Evolutionary conservation across 1,140 invertebrate genomes (phyloP), one percentile per base, ranked within the genome.

Genomic region (Zelostemma sp.): DNA sequence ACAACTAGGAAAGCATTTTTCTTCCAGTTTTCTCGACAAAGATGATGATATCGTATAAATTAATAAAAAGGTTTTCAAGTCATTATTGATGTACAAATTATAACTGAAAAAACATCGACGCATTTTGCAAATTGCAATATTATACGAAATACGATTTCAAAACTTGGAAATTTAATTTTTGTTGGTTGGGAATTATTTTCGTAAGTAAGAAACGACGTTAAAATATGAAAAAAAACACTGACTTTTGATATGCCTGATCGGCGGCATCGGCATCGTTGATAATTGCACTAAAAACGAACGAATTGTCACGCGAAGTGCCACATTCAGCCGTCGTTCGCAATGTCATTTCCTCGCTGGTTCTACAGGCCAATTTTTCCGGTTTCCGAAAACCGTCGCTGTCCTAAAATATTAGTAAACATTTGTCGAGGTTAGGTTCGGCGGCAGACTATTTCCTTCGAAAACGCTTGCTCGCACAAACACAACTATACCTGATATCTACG

Each of bases 161-260:
- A 43, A 54, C 21, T 28, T 14, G 14, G 31, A 21, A 12, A 35
- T 4, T 16, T 19, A 1, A 28, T 28, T 16, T 8, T 6, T 11
- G 46, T 45, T 51, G 21, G 28, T 28, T 28, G 25, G 25, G n/a
- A n/a, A n/a, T n/a, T n/a, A n/a, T n/a, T n/a, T n/a, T n/a, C n/a
- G n/a, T n/a, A n/a, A n/a, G n/a, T n/a, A n/a, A n/a, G n/a, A 66
- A 65, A 28, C 11, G 11, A 6, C 28, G 45, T 46, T 15, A 9
- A 45, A 25, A 16, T 12, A 3, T 6, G 17, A 43, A 43, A 28
- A 41, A 25, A 16, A 28, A 45, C 35, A 58, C 45, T 56, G 53
- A 85, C 83, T 79, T 82, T 65, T 85, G 79, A 72, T 82, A 86
- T 15, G 83, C 77, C 64, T 85, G 83, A 73, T 86, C 82, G 8